Base-by-base conservation (phyloP, 2,113 vertebrate genomes). In the Hymenochirus boettgeri region DNA sequence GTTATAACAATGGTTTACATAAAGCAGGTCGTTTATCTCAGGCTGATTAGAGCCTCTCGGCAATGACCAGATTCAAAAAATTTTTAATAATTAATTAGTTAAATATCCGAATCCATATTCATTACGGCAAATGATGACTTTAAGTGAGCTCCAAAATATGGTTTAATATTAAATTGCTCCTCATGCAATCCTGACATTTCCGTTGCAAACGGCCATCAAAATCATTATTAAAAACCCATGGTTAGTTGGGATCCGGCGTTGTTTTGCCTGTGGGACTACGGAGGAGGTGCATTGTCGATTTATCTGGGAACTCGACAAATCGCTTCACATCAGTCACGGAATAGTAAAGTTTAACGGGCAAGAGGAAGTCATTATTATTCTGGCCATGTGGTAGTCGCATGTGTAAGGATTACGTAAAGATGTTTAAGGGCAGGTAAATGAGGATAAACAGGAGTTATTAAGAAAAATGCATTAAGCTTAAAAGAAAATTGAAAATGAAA, bases 151-250 rank as follows among this genome's bases (percentile, higher is more conserved):
- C 55, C 46, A 58, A 66, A 66, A 66, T 58, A 58, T 58, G 64
- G 55, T 66, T 66, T 66, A 39, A 66, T 66, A 66, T 58, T 26
- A 58, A 50, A 65, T 66, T 27, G 55, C 23, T 50, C 18, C 46
- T 39, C 18, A 37, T 27, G 64, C 31, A 29, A 35, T 51, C n/a
- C 45, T 66, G 64, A 66, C 64, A 66, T 58, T 66, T 66, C 46
- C 55, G 42, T 66, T 39, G 21, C 5, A 12, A 66, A 51, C 26
- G 46, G 10, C 55, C 45, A 13, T 51, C 53, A 25, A 11, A 51
- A 52, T 65, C 64, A 66, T 66, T n/a, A n/a, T n/a, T 66, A 66
- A 58, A 58, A 66, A 58, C 64, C 55, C 55, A 58, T 66, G 19
- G 55, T n/a, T 46, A 66, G 47, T 25, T 51, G 42, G 17, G 46